These are phyloP conservation scores for Zenarchopterus dispar DNA, from an alignment of 2,797 vertebrate genomes.

Conservation along the genomic window DNA sequence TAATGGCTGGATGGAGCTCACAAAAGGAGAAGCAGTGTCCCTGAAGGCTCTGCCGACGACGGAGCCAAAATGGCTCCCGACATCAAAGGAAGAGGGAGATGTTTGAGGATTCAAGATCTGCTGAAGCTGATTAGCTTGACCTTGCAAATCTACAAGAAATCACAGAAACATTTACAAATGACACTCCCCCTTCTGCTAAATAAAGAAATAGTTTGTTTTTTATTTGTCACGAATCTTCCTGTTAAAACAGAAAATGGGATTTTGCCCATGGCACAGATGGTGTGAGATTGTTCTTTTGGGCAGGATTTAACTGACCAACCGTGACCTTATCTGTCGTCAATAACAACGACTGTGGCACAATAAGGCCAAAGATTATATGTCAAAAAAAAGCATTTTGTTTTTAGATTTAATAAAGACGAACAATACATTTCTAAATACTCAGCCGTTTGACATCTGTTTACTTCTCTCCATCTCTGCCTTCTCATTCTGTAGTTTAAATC, in stretches of 20 bases:
- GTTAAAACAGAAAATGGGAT: constrained; percentile 51
- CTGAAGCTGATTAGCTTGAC: constrained; percentile 10
- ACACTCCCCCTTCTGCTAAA: too few species aligned
- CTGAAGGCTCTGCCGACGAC: constrained; percentile 15
- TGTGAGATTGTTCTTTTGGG: constrained; percentile 61
- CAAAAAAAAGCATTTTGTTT: neutral
- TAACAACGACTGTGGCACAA: neutral
- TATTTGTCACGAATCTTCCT: too few species aligned
- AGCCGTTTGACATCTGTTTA: neutral
- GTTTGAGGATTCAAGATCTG: constrained; percentile 21
- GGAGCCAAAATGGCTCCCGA: constrained; percentile 30
- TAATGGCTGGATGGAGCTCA: constrained; percentile 24
- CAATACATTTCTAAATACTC: neutral
- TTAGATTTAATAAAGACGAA: neutral
- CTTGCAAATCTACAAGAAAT: constrained; percentile 9
- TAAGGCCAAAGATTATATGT: neutral
- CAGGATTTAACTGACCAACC: constrained; percentile 23
- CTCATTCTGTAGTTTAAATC: neutral
- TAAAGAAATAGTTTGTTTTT: too few species aligned
- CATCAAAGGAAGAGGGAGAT: constrained; percentile 31
- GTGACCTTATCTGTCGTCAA: constrained; percentile 9
- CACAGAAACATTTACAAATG: constrained; percentile 7
- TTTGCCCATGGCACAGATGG: constrained; percentile 65
- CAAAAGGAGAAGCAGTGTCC: constrained; percentile 40
- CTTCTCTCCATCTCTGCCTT: neutral